These are phyloP conservation scores for Amiota mariae DNA, from an alignment of 2,888 invertebrate genomes.

Conservation along the genomic window DNA sequence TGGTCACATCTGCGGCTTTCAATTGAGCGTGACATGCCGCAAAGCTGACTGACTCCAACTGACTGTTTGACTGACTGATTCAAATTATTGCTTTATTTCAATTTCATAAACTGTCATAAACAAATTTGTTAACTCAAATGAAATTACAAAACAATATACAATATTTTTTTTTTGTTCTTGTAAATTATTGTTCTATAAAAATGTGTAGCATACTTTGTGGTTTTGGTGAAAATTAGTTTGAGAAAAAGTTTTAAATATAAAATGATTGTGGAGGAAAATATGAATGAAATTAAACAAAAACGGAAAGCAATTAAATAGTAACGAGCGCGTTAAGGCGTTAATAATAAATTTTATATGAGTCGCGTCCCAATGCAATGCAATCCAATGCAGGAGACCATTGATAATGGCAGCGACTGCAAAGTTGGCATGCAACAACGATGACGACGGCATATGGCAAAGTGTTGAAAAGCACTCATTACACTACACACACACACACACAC, in stretches of 20 bases:
- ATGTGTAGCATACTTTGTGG: too few relatives aligned
- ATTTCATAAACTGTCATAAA: conserved; percentile 16
- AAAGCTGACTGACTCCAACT: neutral
- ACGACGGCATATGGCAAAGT: neutral
- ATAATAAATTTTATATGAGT: neutral
- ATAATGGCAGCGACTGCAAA: too few relatives aligned
- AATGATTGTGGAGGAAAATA: neutral
- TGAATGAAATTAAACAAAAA: neutral
- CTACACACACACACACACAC: neutral
- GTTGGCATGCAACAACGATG: too few relatives aligned
- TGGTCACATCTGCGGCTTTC: neutral
- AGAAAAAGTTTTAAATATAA: too few relatives aligned
- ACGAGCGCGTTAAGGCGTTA: neutral
- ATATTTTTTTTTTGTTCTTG: too few relatives aligned
- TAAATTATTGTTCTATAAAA: too few relatives aligned
- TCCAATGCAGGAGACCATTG: too few relatives aligned
- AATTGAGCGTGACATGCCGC: neutral
- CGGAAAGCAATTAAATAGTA: neutral
- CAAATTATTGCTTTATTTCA: conserved; percentile 9
- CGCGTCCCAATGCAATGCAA: neutral
- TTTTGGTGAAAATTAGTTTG: too few relatives aligned
- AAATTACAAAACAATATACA: neutral
- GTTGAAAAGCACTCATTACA: neutral
- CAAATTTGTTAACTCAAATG: neutral
- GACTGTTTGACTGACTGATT: neutral